Percentiles rank a stretch among this genome's conserved stretches.
Conservation (phyloP, 2,797 vertebrate species). For the Neomorphus geoffroyi region DNA sequence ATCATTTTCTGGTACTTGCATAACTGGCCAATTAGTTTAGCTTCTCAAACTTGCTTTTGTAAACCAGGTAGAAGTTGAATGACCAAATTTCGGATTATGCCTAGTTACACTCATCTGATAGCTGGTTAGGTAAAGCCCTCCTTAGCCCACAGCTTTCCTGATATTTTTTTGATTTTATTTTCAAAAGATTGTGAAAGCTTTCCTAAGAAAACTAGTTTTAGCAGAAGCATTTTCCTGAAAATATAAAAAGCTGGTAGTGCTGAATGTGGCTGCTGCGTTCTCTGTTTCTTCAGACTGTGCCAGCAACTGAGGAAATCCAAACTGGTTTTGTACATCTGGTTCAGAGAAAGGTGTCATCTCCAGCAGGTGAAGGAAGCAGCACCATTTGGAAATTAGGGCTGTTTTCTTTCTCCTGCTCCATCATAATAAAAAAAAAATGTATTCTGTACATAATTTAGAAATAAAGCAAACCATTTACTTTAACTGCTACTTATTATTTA, state of each 20-base stretch:
- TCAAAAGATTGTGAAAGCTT: slow-evolving; percentile 68
- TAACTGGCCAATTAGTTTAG: slow-evolving; percentile 71
- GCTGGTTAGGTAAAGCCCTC: slow-evolving; percentile 69
- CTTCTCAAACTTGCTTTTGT: slow-evolving; percentile 70
- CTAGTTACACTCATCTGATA: slow-evolving; percentile 66
- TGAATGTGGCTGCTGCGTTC: slow-evolving; percentile 67
- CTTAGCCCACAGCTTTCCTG: slow-evolving; percentile 64
- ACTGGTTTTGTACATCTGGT: slow-evolving; percentile 70
- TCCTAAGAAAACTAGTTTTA: slow-evolving; percentile 68
- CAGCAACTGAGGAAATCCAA: slow-evolving; percentile 78
- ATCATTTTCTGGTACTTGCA: slow-evolving; percentile 73
- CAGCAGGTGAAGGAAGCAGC: slow-evolving; percentile 54
- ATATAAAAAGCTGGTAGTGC: slow-evolving; percentile 62
- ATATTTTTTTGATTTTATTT: slow-evolving; percentile 65
- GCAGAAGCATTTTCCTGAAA: slow-evolving; percentile 70
- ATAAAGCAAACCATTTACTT: slow-evolving; percentile 81
- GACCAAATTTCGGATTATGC: slow-evolving; percentile 70
- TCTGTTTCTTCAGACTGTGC: slow-evolving; percentile 71
- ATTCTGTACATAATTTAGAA: slow-evolving; percentile 83
- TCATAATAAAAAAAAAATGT: slow-evolving; percentile 65
- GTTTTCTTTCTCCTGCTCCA: slow-evolving; percentile 60
- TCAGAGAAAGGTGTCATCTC: slow-evolving; percentile 70
- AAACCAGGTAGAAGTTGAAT: slow-evolving; percentile 68
- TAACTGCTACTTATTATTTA: slow-evolving; percentile 83
- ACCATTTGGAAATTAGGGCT: slow-evolving; percentile 43